Base-by-base conservation (phyloP, 1,140 invertebrate genomes). In the Onthophagus taurus region DNA sequence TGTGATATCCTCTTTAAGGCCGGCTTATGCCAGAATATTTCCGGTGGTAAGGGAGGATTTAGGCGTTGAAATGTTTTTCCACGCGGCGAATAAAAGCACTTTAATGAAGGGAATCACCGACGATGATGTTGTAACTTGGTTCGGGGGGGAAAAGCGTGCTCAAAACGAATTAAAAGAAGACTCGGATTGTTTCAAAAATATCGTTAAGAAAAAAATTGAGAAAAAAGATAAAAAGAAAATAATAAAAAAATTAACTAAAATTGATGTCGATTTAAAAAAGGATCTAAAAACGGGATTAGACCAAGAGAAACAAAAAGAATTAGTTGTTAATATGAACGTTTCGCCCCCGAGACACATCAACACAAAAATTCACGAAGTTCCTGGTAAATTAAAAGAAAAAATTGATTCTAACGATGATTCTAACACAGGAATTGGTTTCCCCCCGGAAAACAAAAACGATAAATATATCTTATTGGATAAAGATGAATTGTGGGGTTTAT, bases 71-170 rank as follows among this genome's bases (percentile, higher is more conserved):
- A 69, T 69, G 14, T 76, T 78, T 54, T 78, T 78, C 66, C 75
- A 77, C 30, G 71, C 74, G 0, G n/a, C n/a, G n/a, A 36, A 36
- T 20, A 36, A 21, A 12, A 76, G 73, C 56, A 67, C 68, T 17
- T 58, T 77, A 34, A 55, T 78, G 1, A 63, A 67, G 46, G 73
- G 70, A 3, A 73, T 76, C 4, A 74, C 72, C 26, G 73, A 74
- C 36, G 76, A 78, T 57, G 76, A 78, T 55, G 66, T 76, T 16
- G 74, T 77, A 19, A 77, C 75, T 4, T 78, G 76, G 76, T 78
- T 78, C 52, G 74, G 75, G 30, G n/a, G 18, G 11, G 18, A 17
- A 0, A 36, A 36, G 18, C 19, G 23, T 8, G 18, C 12, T 4
- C 34, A 36, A 8, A 36, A 36, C 12, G 16, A 36, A 20, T 19